These are phyloP conservation scores for Pseudomyrmex sp. DNA, from an alignment of 1,140 invertebrate species.

Conservation along the genomic window DNA sequence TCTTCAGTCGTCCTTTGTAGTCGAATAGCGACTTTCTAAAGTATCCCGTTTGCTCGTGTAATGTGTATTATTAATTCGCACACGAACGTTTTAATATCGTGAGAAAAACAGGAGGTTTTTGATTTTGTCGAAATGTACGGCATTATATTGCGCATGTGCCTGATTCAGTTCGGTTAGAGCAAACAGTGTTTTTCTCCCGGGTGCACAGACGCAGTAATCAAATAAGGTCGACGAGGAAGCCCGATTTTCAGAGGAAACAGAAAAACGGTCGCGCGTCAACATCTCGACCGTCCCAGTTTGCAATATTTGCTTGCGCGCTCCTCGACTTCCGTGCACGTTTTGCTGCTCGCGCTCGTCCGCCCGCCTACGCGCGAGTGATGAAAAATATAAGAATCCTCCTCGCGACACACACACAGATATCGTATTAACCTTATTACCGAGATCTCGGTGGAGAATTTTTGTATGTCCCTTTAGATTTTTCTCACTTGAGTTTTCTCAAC, in stretches of 20 bases:
- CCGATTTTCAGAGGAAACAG: slow-evolving; percentile 20
- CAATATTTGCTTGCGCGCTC: slow-evolving; percentile 32
- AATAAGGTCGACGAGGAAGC: slow-evolving; percentile 42
- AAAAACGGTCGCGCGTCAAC: slow-evolving; percentile 50
- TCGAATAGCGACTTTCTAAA: neutral
- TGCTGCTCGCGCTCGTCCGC: neutral
- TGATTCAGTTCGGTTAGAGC: slow-evolving; percentile 23
- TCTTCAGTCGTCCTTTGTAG: too few relatives aligned
- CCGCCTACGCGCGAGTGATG: neutral
- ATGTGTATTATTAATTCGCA: neutral
- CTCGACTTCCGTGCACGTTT: slow-evolving; percentile 14
- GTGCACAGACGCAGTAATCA: slow-evolving; percentile 43
- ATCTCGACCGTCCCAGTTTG: slow-evolving; percentile 40
- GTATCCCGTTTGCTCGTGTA: neutral
- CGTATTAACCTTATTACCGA: slow-evolving; percentile 31
- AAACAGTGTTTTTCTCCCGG: slow-evolving; percentile 15
- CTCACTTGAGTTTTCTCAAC: slow-evolving; percentile 3
- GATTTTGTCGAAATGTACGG: slow-evolving; percentile 13
- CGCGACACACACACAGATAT: slow-evolving; percentile 20
- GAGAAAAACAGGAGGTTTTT: neutral
- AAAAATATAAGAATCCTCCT: slow-evolving; percentile 27
- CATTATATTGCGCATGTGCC: slow-evolving; percentile 18
- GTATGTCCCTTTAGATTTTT: neutral
- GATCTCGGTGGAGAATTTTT: slow-evolving; percentile 2
- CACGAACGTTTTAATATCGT: neutral